phyloP scores from a whole-genome alignment of 2,888 invertebrate genomes.

The Cheilosia impressa region DNA sequence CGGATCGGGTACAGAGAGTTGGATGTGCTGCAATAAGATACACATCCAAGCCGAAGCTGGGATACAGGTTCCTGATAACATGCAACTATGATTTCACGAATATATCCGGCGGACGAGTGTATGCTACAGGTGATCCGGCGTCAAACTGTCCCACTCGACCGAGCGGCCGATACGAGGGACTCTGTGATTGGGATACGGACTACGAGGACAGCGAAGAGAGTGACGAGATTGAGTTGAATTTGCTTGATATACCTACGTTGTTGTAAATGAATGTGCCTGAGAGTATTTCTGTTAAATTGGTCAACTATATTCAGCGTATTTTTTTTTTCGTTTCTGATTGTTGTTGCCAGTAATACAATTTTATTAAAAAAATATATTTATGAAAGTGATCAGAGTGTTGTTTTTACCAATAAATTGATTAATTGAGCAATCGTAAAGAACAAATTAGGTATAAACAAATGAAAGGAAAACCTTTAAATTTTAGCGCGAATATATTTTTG shows the following conservation, averaged over 20 bases:
- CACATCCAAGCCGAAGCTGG: slow-evolving; percentile 57
- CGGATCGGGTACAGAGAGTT: slow-evolving; percentile 81
- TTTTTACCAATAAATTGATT: no score
- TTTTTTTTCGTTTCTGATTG: slow-evolving; percentile 1
- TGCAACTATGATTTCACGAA: slow-evolving; percentile 83
- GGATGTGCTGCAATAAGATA: slow-evolving; percentile 81
- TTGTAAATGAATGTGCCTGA: slow-evolving; percentile 20
- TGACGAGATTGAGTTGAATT: slow-evolving; percentile 59
- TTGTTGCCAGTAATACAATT: slow-evolving; percentile 3
- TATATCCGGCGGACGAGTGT: slow-evolving; percentile 79
- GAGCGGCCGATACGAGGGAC: slow-evolving; percentile 79
- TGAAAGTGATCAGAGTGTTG: no score
- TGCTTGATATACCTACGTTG: slow-evolving; percentile 72
- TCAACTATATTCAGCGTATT: no score
- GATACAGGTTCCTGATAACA: slow-evolving; percentile 79
- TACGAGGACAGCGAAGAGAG: slow-evolving; percentile 79
- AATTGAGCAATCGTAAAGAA: no score
- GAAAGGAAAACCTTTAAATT: no score
- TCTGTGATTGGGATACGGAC: slow-evolving; percentile 81
- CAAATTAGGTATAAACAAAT: no score
- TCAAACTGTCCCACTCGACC: slow-evolving; percentile 78
- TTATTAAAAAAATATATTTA: not conserved
- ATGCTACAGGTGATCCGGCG: slow-evolving; percentile 79
- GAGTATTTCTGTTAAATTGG: slow-evolving; percentile 5
- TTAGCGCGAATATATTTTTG: no score